phyloP scores from a whole-genome alignment of 2,888 invertebrate genomes.

The Rhamnusium bicolor region DNA sequence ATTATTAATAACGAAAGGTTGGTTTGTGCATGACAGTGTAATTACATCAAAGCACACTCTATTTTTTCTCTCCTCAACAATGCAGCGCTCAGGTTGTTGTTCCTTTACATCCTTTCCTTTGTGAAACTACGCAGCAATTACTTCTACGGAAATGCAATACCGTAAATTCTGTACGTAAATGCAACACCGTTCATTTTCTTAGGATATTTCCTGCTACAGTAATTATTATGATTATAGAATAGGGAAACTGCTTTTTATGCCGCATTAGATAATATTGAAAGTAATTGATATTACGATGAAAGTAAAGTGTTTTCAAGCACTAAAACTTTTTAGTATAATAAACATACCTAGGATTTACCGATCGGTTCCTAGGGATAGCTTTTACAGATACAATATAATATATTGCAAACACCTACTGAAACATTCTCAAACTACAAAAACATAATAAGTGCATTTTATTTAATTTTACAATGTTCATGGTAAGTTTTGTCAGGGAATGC shows the following conservation, averaged over 20 bases:
- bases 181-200: slow-evolving; percentile 13
- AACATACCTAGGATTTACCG: no score
- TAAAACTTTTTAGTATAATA: no score
- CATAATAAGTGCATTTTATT: no score
- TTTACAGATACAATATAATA: no score
- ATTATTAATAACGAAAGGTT: slow-evolving; percentile 19
- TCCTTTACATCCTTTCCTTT: slow-evolving; percentile 2
- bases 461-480: no score
- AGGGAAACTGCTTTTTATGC: not conserved
- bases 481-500: no score
- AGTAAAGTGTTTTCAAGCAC: not conserved
- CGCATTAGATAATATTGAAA: not conserved
- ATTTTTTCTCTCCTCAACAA: slow-evolving; percentile 5
- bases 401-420: no score
- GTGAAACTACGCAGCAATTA: slow-evolving; percentile 5
- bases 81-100: not conserved
- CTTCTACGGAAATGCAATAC: not conserved
- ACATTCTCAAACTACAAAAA: no score
- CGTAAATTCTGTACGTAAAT: no score
- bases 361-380: no score
- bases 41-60: slow-evolving; percentile 19
- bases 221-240: not conserved
- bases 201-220: not conserved
- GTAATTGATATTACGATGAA: not conserved
- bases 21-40: slow-evolving; percentile 18